Conservation (phyloP, 2,113 vertebrate species). For the Arenaria interpres region DNA sequence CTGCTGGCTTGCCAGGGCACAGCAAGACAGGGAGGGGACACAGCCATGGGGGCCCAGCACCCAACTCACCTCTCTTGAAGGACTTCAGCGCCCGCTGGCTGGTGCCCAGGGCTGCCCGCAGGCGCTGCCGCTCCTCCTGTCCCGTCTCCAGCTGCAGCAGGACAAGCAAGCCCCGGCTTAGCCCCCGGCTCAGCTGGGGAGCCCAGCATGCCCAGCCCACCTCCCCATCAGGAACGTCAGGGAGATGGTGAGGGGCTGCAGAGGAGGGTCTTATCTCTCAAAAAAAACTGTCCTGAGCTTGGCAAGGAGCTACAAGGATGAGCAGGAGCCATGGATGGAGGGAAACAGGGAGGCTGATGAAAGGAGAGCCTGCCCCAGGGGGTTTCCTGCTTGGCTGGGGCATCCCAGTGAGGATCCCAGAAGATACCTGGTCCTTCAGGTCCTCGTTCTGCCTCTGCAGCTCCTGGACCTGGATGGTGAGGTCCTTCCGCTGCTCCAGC, state of each 20-base stretch:
- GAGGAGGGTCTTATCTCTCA: background rate
- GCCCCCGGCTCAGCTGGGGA: background rate
- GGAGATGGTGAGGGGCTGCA: background rate
- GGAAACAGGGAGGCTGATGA: background rate
- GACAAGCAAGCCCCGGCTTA: fast-evolving
- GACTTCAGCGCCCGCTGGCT: constrained; percentile 73
- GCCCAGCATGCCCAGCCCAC: background rate
- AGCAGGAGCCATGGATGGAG: background rate
- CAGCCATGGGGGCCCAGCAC: background rate
- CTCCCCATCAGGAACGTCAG: fast-evolving
- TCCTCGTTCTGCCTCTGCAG: constrained; percentile 65
- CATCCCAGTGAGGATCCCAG: background rate
- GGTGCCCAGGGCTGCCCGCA: constrained; percentile 66
- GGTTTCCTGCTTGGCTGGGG: background rate
- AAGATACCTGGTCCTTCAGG: constrained; percentile 75
- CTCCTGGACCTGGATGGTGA: constrained; percentile 68
- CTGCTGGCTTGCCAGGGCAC: fast-evolving
- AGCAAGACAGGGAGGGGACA: background rate
- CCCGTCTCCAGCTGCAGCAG: constrained; percentile 66
- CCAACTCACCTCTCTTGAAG: constrained; percentile 75
- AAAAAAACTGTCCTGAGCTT: too few relatives aligned
- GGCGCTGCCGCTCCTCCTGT: constrained; percentile 62
- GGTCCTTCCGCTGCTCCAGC: constrained; percentile 74
- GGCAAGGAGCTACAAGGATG: background rate
- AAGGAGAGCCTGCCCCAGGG: background rate